Evolutionary conservation across 2,113 vertebrate species (phyloP).

Genomic region (Notechis scutatus): DNA sequence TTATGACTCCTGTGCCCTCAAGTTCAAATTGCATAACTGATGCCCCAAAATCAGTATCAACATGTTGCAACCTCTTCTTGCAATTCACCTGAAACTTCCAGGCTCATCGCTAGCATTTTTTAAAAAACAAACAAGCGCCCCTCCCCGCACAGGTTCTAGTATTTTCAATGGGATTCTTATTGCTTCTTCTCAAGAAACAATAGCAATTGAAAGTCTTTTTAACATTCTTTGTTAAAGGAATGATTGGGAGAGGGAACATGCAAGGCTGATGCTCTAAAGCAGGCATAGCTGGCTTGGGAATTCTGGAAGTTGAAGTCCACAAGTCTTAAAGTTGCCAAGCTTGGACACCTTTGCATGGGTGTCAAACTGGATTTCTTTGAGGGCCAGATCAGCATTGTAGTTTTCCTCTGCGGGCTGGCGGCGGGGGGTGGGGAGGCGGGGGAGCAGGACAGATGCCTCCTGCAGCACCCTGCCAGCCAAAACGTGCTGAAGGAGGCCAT

Average conservation of each 20-base stretch:
- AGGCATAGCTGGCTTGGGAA: neutral
- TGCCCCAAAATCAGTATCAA: neutral
- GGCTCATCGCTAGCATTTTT: neutral
- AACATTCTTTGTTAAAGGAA: neutral
- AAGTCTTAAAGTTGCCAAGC: neutral
- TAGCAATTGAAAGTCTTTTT: rapidly evolving
- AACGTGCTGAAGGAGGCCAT: too few relatives aligned
- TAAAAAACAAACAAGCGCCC: neutral
- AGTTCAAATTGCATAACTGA: neutral
- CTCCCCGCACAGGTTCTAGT: neutral
- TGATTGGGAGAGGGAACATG: neutral
- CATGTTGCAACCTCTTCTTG: neutral
- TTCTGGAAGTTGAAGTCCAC: neutral
- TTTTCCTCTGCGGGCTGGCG: too few relatives aligned
- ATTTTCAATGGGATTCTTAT: neutral
- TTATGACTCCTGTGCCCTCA: neutral
- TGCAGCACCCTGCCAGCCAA: too few relatives aligned
- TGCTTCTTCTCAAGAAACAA: neutral
- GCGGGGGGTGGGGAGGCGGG: too few relatives aligned
- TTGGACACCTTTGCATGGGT: neutral
- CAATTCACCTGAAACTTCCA: neutral
- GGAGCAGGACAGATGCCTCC: too few relatives aligned
- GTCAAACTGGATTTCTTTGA: too few relatives aligned
- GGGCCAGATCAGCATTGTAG: too few relatives aligned
- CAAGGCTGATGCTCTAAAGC: slow-evolving; percentile 26